These are phyloP conservation scores for Barbus barbus DNA, from an alignment of 2,113 vertebrate genomes.

Conservation along the genomic window DNA sequence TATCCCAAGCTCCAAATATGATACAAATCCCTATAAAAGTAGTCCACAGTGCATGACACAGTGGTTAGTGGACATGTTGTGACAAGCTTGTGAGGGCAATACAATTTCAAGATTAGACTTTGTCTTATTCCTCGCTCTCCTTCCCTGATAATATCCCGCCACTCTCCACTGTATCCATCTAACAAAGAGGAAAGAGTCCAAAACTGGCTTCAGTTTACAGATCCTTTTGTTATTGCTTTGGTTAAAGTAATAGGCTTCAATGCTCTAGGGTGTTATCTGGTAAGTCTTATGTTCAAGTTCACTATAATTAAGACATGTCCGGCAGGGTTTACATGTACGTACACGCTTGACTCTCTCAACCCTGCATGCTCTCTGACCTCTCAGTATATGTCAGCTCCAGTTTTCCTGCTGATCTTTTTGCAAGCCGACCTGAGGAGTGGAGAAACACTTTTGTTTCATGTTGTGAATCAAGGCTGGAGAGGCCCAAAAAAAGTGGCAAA, in stretches of 20 bases:
- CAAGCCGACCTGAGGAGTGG: slow-evolving; percentile 20
- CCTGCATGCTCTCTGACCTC: slow-evolving; percentile 67
- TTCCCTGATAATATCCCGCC: not conserved
- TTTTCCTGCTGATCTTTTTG: slow-evolving; percentile 50
- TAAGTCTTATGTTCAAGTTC: slow-evolving; percentile 27
- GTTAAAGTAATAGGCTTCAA: slow-evolving; percentile 52
- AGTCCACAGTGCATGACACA: not conserved
- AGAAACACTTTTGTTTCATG: not conserved
- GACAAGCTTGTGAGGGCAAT: not conserved
- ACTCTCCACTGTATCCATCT: not conserved
- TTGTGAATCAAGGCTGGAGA: not conserved
- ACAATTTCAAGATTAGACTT: not conserved
- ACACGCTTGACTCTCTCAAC: slow-evolving; percentile 60
- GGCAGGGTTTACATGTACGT: slow-evolving; percentile 65
- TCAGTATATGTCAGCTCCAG: slow-evolving; percentile 61
- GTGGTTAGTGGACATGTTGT: not conserved
- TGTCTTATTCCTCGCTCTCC: not conserved
- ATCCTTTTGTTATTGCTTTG: slow-evolving; percentile 9
- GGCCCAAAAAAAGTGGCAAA: not conserved
- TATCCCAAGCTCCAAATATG: not conserved
- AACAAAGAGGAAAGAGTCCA: not conserved
- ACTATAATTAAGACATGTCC: slow-evolving; percentile 48
- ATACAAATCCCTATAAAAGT: not conserved
- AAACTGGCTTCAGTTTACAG: slow-evolving; percentile 50
- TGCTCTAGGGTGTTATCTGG: slow-evolving; percentile 54